These are phyloP conservation scores for Tribolium castaneum DNA, from an alignment of 1,140 invertebrate genomes.

Conservation along the genomic window DNA sequence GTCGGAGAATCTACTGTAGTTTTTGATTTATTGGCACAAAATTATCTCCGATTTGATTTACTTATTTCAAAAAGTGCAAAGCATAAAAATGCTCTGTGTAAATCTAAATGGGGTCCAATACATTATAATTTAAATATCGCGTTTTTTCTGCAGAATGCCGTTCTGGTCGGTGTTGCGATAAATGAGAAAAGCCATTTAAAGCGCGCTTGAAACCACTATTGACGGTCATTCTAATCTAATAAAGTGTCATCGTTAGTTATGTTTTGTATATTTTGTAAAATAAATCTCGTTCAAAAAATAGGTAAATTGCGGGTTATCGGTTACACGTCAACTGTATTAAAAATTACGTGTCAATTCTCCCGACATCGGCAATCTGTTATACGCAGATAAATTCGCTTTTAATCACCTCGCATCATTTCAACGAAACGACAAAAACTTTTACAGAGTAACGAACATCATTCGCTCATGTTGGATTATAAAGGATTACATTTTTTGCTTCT, in stretches of 20 bases:
- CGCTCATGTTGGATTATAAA: neutral
- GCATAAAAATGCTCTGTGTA: neutral
- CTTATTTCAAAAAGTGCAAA: neutral
- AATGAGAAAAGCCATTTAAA: neutral
- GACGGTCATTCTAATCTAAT: neutral
- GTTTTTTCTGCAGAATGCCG: neutral
- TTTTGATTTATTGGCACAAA: neutral
- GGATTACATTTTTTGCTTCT: neutral
- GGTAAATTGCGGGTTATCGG: constrained; percentile 1
- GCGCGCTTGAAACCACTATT: neutral
- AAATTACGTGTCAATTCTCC: constrained; percentile 6
- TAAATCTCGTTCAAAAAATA: neutral
- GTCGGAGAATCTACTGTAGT: neutral
- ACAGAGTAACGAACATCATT: neutral
- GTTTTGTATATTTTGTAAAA: neutral
- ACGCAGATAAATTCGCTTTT: constrained; percentile 5
- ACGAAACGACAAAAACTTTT: neutral
- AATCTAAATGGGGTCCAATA: neutral
- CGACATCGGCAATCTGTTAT: constrained; percentile 10
- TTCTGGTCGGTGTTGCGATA: neutral
- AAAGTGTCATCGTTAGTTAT: neutral
- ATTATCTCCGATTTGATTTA: no score
- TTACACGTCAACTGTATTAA: neutral
- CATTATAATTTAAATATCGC: neutral
- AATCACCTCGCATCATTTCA: constrained; percentile 4